Base-by-base conservation (phyloP, 64 coral and sea anemone genomes). In the Montipora capricornis region DNA sequence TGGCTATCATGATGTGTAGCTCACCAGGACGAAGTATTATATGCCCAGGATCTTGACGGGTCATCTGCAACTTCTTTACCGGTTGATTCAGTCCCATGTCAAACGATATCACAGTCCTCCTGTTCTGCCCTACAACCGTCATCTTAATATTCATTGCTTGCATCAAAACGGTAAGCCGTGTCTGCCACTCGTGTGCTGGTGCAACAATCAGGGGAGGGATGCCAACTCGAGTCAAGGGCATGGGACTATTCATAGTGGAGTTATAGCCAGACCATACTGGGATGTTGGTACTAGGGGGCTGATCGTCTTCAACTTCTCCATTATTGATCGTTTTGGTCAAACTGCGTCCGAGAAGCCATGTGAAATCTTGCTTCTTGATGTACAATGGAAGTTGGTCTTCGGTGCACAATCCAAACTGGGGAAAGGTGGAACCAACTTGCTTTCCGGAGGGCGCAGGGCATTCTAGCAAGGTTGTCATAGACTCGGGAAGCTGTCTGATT, bases 401-500 rank as follows among this genome's bases (percentile, higher is more conserved):
- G 20, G 45, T 10, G 20, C 68, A 84, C 19, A 91, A 22, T 8
- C 22, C n/a, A 92, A 92, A 92, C 10, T 37, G 17, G 6, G 47
- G 79, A 19, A 20, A 84, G 19, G 47, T 22, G 19, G 90, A 51
- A 11, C 47, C 67, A 1, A 50, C 6, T 3, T 70, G 70, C 68
- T 74, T 82, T 15, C 1, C 8, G 4, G 57, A 53, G 4, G 79
- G 78, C 9, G 49, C 68, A 75, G 49, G 52, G 0, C 92, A 89
- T 60, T 94, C 87, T 8, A 78, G 37, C 11, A 89, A 57, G 60
- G 17, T 75, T 47, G 87, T 77, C 4, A 94, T 5, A 19, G 92
- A 89, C 51, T 94, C 87, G 7, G 92, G 92, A 61, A 94, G 48
- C 59, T 94, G 15, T 89, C 45, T 75, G 8, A 83, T 83, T 48